These are phyloP conservation scores for Meteorus sp. DNA, from an alignment of 1,140 invertebrate genomes.

Conservation along the genomic window DNA sequence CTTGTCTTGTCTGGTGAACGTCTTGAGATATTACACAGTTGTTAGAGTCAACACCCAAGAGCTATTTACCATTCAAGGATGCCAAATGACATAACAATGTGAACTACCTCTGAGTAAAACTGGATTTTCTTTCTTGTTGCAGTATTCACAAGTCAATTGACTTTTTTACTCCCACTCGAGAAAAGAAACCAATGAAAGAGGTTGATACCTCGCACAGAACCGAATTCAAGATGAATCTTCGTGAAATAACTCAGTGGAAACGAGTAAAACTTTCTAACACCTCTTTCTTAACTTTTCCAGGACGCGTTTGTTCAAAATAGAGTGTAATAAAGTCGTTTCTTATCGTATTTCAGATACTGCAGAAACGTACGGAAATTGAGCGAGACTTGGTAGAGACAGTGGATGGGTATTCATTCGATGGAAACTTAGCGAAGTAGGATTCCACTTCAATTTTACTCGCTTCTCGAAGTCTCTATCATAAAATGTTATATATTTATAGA, in stretches of 20 bases:
- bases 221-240: slow-evolving; percentile 3
- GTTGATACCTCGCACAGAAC: too few species aligned
- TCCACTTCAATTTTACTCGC: not conserved
- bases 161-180: too few species aligned
- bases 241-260: not conserved
- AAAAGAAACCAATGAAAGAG: too few species aligned
- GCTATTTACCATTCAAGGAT: too few species aligned
- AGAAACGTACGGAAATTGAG: slow-evolving; percentile 3
- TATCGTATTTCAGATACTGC: slow-evolving; percentile 8
- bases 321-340: slow-evolving; percentile 17
- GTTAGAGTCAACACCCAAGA: too few species aligned
- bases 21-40: too few species aligned
- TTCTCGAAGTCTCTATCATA: not conserved
- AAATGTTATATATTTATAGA: slow-evolving; percentile 1
- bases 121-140: too few species aligned
- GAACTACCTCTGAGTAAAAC: too few species aligned
- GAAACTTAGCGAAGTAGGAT: not conserved
- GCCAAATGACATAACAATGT: too few species aligned
- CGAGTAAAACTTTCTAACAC: slow-evolving; percentile 6
- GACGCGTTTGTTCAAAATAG: not conserved
- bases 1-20: too few species aligned
- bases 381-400: slow-evolving; percentile 1
- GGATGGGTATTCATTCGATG: not conserved
- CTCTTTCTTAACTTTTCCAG: slow-evolving; percentile 2
- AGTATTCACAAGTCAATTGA: too few species aligned